phyloP scores from a whole-genome alignment of 2,888 invertebrate genomes.

The Agrochola circellaris region DNA sequence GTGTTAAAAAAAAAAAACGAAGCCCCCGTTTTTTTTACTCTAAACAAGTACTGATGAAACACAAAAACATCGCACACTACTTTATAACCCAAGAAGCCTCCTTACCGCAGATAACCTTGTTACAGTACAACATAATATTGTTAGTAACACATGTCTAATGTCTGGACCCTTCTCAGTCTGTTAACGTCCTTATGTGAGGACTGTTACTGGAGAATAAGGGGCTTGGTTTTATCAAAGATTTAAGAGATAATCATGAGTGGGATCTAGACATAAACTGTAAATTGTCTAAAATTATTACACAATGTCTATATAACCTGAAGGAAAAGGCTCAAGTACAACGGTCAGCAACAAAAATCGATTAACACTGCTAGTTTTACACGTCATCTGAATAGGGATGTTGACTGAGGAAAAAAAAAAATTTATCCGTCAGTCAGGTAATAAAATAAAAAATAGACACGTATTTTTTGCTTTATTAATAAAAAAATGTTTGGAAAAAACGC shows the following conservation, averaged over 20 bases:
- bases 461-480: too few species aligned
- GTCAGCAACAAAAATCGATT: too few species aligned
- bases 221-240: slow-evolving; percentile 48
- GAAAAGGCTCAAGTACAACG: too few species aligned
- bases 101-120: slow-evolving; percentile 47
- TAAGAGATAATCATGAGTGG: slow-evolving; percentile 35
- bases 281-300: neutral
- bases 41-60: slow-evolving; percentile 1
- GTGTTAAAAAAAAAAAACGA: neutral
- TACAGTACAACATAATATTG: slow-evolving; percentile 51
- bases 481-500: too few species aligned
- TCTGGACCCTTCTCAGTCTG: slow-evolving; percentile 62
- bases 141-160: slow-evolving; percentile 58
- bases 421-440: too few species aligned
- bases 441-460: too few species aligned
- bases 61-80: slow-evolving; percentile 3
- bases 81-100: neutral
- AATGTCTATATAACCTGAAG: too few species aligned
- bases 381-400: too few species aligned
- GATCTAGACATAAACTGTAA: neutral
- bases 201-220: slow-evolving; percentile 18
- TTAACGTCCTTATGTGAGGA: slow-evolving; percentile 50
- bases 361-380: too few species aligned
- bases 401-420: too few species aligned
- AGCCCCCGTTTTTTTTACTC: neutral